phyloP scores from a whole-genome alignment of 1,140 invertebrate species.

The Drosophila orena region DNA sequence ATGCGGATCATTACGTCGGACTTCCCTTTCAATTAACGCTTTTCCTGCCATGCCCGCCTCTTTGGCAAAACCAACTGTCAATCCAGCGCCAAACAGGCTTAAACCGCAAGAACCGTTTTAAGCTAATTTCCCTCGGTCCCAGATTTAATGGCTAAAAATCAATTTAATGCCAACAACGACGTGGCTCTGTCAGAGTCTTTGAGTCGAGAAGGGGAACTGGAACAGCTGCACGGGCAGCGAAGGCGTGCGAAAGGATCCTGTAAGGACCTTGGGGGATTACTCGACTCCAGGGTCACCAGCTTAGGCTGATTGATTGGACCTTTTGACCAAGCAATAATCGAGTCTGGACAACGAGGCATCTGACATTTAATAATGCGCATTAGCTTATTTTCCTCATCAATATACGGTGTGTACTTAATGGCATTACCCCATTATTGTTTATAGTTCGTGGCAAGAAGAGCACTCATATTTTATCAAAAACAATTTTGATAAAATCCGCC shows the following conservation, averaged over 20 bases:
- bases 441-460: slow-evolving; percentile 10
- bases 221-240: slow-evolving; percentile 24
- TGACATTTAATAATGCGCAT: slow-evolving; percentile 26
- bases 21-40: slow-evolving; percentile 36
- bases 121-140: slow-evolving; percentile 37
- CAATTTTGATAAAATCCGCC: too few species aligned
- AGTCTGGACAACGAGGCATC: slow-evolving; percentile 6
- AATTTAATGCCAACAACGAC: slow-evolving; percentile 53
- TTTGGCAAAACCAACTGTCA: background rate
- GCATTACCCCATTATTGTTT: slow-evolving; percentile 2
- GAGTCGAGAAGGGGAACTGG: slow-evolving; percentile 18
- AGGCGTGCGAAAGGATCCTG: slow-evolving; percentile 4
- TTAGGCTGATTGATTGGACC: slow-evolving; percentile 44
- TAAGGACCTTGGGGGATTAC: slow-evolving; percentile 20
- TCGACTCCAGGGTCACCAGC: slow-evolving; percentile 9
- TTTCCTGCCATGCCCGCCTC: background rate
- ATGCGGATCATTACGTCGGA: slow-evolving; percentile 25
- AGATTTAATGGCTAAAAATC: slow-evolving; percentile 72
- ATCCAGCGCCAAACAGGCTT: slow-evolving; percentile 10
- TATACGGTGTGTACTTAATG: background rate
- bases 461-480: too few species aligned
- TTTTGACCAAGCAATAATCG: slow-evolving; percentile 21
- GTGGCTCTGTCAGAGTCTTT: slow-evolving; percentile 26
- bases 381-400: slow-evolving; percentile 7
- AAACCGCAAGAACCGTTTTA: slow-evolving; percentile 41